Evolutionary conservation across 2,888 invertebrate genomes (phyloP).

Genomic region (Cyclophora albipunctata): DNA sequence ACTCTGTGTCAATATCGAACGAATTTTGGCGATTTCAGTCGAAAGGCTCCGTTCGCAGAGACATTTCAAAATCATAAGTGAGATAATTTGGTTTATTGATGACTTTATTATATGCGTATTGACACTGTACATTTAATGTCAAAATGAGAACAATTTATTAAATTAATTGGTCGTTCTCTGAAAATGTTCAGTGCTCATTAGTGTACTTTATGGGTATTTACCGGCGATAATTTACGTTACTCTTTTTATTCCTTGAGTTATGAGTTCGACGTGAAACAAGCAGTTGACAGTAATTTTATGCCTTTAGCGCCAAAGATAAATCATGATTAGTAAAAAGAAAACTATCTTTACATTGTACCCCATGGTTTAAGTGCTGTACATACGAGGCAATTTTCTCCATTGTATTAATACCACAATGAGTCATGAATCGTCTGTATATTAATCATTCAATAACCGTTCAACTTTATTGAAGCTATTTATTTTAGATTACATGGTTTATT

Average conservation of each 20-base stretch:
- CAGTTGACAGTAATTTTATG: conserved; percentile 37
- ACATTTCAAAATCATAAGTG: conserved; percentile 41
- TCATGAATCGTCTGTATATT: conserved; percentile 26
- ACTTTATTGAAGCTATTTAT: conserved; percentile 24
- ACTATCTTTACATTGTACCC: too few species aligned
- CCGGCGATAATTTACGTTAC: conserved; percentile 22
- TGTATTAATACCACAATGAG: conserved; percentile 26
- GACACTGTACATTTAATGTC: conserved; percentile 20
- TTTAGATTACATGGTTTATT: conserved; percentile 21
- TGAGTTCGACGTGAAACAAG: conserved; percentile 19
- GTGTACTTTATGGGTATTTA: conserved; percentile 24
- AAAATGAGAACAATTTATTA: conserved; percentile 29
- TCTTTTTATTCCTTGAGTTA: conserved; percentile 26
- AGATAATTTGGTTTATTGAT: conserved; percentile 32
- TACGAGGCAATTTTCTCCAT: conserved; percentile 23
- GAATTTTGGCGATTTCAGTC: conserved; percentile 44
- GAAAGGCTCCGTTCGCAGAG: conserved; percentile 31
- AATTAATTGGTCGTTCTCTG: conserved; percentile 27
- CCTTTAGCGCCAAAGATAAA: conserved; percentile 28
- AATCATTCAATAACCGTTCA: conserved; percentile 26
- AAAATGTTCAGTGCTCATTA: conserved; percentile 21
- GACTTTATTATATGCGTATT: conserved; percentile 27
- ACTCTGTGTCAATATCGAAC: conserved; percentile 36
- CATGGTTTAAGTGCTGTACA: conserved; percentile 8
- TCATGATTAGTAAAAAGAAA: conserved; percentile 16